Percentiles rank a stretch among this genome's conserved stretches.
These are phyloP conservation scores for Stichopus horrens DNA, from an alignment of 53 echinoderm and acorn worm species.

Conservation along the genomic window DNA sequence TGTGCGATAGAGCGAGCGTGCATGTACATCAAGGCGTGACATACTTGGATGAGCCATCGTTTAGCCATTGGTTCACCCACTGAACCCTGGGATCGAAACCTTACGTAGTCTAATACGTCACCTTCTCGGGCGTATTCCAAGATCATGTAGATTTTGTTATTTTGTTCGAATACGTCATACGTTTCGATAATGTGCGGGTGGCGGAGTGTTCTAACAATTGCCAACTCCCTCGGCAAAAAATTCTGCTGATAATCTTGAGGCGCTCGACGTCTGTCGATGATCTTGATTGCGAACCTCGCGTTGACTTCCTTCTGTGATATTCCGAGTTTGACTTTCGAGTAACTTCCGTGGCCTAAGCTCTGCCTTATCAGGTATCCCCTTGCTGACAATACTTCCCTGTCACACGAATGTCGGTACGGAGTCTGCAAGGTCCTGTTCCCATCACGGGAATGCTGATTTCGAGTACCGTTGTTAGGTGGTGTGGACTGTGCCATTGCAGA, in stretches of 20 bases:
- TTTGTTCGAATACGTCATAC: constrained; percentile 72
- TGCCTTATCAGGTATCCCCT: constrained; percentile 66
- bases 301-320: constrained; percentile 48
- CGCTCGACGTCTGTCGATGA: constrained; percentile 79
- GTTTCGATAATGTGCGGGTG: constrained; percentile 75
- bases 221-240: constrained; percentile 82
- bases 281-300: constrained; percentile 75
- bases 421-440: background rate
- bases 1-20: constrained; percentile 68
- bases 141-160: constrained; percentile 80
- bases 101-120: constrained; percentile 79
- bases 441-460: background rate
- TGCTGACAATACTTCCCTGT: constrained; percentile 45
- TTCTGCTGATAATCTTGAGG: constrained; percentile 69
- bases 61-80: constrained; percentile 57
- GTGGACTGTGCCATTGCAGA: constrained; percentile 27
- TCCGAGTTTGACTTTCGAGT: constrained; percentile 80
- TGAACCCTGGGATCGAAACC: constrained; percentile 62
- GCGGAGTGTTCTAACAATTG: constrained; percentile 61
- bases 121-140: constrained; percentile 72
- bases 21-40: constrained; percentile 72
- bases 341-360: constrained; percentile 77
- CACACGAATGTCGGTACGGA: constrained; percentile 3
- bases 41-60: constrained; percentile 69
- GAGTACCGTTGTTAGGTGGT: background rate